Evolutionary conservation across 2,113 vertebrate genomes (phyloP).

Genomic region (Speoplatyrhinus poulsoni): DNA sequence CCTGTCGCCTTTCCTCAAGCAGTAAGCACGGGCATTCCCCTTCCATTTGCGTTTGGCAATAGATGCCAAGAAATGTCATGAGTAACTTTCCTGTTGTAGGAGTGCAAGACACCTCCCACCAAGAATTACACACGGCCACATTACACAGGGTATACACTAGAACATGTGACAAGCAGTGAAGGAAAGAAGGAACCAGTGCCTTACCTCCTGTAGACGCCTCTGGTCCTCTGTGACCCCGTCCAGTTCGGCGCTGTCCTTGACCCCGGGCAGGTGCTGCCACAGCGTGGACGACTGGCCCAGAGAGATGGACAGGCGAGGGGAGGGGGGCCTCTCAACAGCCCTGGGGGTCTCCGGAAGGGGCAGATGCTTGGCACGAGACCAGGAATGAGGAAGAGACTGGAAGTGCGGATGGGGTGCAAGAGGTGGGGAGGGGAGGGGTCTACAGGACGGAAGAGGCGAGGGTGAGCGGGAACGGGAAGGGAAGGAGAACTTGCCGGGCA

Average conservation of each 20-base stretch:
- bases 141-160: too few relatives aligned
- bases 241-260: slow-evolving; percentile 80
- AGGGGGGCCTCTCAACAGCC: slow-evolving; percentile 57
- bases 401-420: slow-evolving; percentile 49
- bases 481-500: slow-evolving; percentile 54
- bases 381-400: slow-evolving; percentile 62
- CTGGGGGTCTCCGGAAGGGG: slow-evolving; percentile 70
- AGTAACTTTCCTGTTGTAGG: slow-evolving; percentile 1
- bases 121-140: background rate
- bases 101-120: background rate
- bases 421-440: slow-evolving; percentile 79
- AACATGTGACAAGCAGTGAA: too few relatives aligned
- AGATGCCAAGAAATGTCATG: background rate
- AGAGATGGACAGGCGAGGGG: slow-evolving; percentile 82
- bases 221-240: slow-evolving; percentile 82
- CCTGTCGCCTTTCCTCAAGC: background rate
- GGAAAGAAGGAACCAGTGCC: background rate
- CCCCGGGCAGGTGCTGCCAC: slow-evolving; percentile 90
- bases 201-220: slow-evolving; percentile 92
- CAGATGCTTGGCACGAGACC: slow-evolving; percentile 65
- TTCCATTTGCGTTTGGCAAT: background rate
- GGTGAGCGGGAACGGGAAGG: slow-evolving; percentile 70
- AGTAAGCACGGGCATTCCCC: background rate
- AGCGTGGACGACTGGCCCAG: slow-evolving; percentile 79
- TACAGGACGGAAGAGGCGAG: slow-evolving; percentile 74